A percentile compares a stretch with the other conserved stretches of the same genome.
Evolutionary conservation across 2,888 invertebrate genomes (phyloP).

Genomic region (Troides oblongomaculatus): DNA sequence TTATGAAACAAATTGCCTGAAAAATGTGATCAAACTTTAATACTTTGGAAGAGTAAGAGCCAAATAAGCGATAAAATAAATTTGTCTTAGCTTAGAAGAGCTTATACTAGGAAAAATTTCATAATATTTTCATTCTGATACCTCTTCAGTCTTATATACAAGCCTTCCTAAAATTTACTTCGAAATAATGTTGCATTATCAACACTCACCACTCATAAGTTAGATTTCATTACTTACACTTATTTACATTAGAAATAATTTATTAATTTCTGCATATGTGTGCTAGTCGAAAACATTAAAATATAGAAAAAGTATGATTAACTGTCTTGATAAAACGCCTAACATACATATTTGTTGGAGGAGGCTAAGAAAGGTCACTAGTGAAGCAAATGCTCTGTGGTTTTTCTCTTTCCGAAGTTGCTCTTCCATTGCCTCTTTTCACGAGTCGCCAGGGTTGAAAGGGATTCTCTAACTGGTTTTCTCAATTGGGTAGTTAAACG

Average conservation of each 20-base stretch:
- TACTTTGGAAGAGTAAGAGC: conserved; percentile 1
- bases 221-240: background rate
- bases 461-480: too few relatives aligned
- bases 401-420: too few relatives aligned
- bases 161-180: background rate
- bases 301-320: too few relatives aligned
- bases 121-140: background rate
- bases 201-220: background rate
- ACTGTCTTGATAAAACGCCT: too few relatives aligned
- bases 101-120: background rate
- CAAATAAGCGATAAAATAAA: background rate
- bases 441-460: too few relatives aligned
- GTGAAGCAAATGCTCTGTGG: too few relatives aligned
- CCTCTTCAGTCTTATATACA: background rate
- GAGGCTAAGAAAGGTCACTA: too few relatives aligned
- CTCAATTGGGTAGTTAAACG: too few relatives aligned
- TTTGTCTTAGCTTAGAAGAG: background rate
- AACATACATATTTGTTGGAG: too few relatives aligned
- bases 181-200: background rate
- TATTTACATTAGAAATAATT: background rate
- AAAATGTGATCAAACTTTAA: background rate
- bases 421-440: too few relatives aligned
- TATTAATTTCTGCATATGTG: too few relatives aligned
- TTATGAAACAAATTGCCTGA: background rate
- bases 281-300: too few relatives aligned